Evolutionary conservation across 2,888 invertebrate genomes (phyloP).

Genomic region (Sialis lutaria): DNA sequence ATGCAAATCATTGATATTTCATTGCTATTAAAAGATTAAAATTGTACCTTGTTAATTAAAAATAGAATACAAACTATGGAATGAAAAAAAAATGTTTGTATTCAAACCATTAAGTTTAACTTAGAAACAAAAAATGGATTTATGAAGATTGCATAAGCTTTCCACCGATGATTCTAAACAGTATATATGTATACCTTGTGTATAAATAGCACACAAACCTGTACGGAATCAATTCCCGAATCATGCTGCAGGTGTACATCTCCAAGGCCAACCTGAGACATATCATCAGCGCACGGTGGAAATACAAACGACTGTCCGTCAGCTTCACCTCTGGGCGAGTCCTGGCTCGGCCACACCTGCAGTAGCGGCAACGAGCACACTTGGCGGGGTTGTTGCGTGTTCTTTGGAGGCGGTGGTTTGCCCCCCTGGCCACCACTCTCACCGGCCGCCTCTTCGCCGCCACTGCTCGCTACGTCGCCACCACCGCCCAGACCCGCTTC

Average conservation of each 20-base stretch:
- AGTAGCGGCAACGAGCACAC: slow-evolving; percentile 36
- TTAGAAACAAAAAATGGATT: too few relatives aligned
- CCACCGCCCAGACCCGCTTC: slow-evolving; percentile 17
- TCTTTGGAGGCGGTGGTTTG: background rate
- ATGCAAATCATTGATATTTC: too few relatives aligned
- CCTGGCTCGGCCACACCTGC: slow-evolving; percentile 53
- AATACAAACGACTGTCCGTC: slow-evolving; percentile 52
- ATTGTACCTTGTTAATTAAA: too few relatives aligned
- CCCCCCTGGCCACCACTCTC: slow-evolving; percentile 9
- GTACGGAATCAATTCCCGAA: slow-evolving; percentile 55
- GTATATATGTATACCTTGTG: too few relatives aligned
- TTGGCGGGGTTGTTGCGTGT: slow-evolving; percentile 13
- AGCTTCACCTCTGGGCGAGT: slow-evolving; percentile 48
- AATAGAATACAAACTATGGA: too few relatives aligned
- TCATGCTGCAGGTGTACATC: slow-evolving; percentile 37
- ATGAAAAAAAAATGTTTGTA: too few relatives aligned
- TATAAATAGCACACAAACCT: slow-evolving; percentile 26
- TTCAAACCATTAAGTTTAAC: too few relatives aligned
- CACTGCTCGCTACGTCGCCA: slow-evolving; percentile 22
- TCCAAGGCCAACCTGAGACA: slow-evolving; percentile 22
- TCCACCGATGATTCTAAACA: too few relatives aligned
- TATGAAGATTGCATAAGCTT: too few relatives aligned
- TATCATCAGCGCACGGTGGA: slow-evolving; percentile 28
- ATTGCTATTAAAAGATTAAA: too few relatives aligned
- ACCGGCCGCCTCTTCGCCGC: slow-evolving; percentile 15